A percentile compares a stretch with the other conserved stretches of the same genome.
phyloP scores from a whole-genome alignment of 2,113 vertebrate species.

The Hippolais icterina region DNA sequence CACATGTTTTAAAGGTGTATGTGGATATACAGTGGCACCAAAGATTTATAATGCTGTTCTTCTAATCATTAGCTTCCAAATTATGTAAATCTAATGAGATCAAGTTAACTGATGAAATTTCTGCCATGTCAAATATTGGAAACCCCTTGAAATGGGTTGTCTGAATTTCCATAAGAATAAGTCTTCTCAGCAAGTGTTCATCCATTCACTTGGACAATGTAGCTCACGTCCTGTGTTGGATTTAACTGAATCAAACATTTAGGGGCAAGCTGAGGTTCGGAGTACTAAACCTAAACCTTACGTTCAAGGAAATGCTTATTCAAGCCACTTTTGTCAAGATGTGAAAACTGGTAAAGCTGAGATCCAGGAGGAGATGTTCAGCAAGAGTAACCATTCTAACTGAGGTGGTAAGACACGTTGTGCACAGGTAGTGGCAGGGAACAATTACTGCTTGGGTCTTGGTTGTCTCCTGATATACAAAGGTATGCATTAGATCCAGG shows the following conservation, averaged over 20 bases:
- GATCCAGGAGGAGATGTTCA: neutral
- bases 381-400: neutral
- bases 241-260: neutral
- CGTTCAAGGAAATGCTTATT: neutral
- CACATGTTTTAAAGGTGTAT: neutral
- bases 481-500: neutral
- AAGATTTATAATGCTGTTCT: neutral
- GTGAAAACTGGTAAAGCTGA: neutral
- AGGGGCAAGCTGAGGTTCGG: neutral
- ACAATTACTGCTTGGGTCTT: neutral
- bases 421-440: neutral
- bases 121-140: neutral
- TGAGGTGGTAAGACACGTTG: accelerated
- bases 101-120: neutral
- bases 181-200: neutral
- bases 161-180: neutral
- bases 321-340: neutral
- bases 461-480: neutral
- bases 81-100: neutral
- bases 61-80: neutral
- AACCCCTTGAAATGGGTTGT: neutral
- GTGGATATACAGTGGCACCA: neutral
- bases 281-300: neutral
- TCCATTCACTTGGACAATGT: neutral
- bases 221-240: neutral